phyloP scores from a whole-genome alignment of 2,797 vertebrate species.

The Carduelis carduelis region DNA sequence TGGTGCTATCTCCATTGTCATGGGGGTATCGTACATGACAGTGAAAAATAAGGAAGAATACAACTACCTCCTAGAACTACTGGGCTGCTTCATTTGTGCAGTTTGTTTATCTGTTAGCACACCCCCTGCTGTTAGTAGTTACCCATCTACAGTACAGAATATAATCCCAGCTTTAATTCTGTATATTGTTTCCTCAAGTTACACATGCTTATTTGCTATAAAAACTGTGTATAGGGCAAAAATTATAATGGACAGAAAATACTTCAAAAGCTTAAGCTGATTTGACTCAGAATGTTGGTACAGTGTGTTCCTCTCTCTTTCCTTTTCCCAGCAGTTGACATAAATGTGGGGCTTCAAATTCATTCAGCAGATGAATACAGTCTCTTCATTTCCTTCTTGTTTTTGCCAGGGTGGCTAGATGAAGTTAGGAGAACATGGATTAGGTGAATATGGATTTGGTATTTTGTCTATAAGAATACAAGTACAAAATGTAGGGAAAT shows the following conservation, averaged over 20 bases:
- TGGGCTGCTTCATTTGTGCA: not conserved
- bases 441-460: not conserved
- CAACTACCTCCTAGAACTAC: not conserved
- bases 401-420: not conserved
- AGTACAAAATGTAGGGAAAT: not conserved
- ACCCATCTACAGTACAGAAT: not conserved
- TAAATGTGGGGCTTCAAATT: not conserved
- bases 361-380: not conserved
- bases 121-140: not conserved
- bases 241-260: not conserved
- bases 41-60: not conserved
- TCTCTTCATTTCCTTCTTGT: not conserved
- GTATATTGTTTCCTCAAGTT: not conserved
- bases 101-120: not conserved
- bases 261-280: not conserved
- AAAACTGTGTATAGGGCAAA: not conserved
- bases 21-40: not conserved
- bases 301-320: not conserved
- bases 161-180: not conserved
- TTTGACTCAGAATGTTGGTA: not conserved
- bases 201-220: not conserved
- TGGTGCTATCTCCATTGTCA: not conserved
- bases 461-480: not conserved
- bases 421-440: not conserved
- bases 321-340: not conserved